phyloP scores from a whole-genome alignment of 2,888 invertebrate genomes.

The Noctua pronuba region DNA sequence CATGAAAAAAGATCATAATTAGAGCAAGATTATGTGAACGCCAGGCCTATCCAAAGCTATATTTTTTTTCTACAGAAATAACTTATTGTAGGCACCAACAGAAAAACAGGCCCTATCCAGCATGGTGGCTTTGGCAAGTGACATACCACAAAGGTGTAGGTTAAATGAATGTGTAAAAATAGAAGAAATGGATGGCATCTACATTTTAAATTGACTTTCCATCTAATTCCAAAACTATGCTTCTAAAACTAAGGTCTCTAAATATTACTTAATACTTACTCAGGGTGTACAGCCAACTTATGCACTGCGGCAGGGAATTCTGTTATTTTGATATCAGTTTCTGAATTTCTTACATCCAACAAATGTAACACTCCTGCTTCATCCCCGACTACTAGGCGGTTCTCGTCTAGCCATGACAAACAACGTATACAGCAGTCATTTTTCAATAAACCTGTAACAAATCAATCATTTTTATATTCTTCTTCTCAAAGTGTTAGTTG shows the following conservation, averaged over 20 bases:
- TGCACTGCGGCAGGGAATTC: slow-evolving; percentile 85
- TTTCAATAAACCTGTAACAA: slow-evolving; percentile 79
- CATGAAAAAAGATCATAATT: background rate
- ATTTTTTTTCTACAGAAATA: background rate
- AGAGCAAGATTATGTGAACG: background rate
- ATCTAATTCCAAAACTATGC: background rate
- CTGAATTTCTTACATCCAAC: slow-evolving; percentile 81
- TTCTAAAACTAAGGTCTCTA: background rate
- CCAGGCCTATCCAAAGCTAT: background rate
- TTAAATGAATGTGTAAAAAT: background rate
- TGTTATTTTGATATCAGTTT: slow-evolving; percentile 68
- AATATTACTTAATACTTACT: slow-evolving; percentile 73
- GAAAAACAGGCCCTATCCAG: background rate
- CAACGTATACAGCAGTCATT: slow-evolving; percentile 84
- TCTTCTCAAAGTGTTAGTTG: background rate
- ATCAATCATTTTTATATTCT: background rate
- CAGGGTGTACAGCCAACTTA: slow-evolving; percentile 77
- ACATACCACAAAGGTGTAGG: background rate
- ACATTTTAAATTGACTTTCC: background rate
- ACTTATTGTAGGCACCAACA: background rate
- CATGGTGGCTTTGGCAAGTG: background rate
- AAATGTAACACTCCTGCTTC: slow-evolving; percentile 83
- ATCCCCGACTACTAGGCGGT: slow-evolving; percentile 83
- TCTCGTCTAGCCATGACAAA: slow-evolving; percentile 84
- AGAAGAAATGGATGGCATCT: background rate